Conservation (phyloP, 2,888 invertebrate genomes). For the Xestia ashworthii region DNA sequence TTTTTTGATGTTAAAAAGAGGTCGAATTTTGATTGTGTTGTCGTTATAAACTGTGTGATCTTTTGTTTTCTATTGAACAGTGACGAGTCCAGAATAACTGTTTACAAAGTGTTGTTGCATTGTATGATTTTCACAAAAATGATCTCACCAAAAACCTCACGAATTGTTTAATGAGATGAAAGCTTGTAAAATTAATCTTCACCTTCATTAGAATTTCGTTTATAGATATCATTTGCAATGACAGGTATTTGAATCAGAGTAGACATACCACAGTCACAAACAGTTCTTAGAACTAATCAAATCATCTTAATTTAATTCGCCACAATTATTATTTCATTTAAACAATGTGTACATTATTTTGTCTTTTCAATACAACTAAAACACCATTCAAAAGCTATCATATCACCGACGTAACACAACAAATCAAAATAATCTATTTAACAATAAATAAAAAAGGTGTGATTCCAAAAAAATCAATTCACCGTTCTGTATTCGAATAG, state of each 20-base stretch:
- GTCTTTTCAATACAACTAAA: background rate
- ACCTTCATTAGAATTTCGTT: background rate
- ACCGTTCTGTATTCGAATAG: slow-evolving; percentile 59
- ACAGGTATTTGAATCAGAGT: background rate
- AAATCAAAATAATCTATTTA: slow-evolving; percentile 54
- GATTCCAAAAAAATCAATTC: slow-evolving; percentile 66
- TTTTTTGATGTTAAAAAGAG: background rate
- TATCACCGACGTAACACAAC: slow-evolving; percentile 24
- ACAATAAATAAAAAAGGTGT: slow-evolving; percentile 51
- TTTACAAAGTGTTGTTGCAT: background rate
- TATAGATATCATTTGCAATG: background rate
- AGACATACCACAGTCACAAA: background rate
- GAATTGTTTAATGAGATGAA: background rate
- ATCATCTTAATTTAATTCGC: background rate
- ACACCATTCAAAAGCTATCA: slow-evolving; percentile 8
- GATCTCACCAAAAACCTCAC: background rate
- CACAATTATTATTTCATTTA: background rate
- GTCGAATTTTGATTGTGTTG: background rate
- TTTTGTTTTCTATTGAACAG: background rate
- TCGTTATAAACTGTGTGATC: background rate
- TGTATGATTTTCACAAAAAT: background rate
- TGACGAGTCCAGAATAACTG: background rate
- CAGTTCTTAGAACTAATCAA: background rate
- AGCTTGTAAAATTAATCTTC: background rate
- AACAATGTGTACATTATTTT: background rate